Percentiles rank a stretch among this genome's conserved stretches.
Evolutionary conservation across 1,140 invertebrate species (phyloP).

Genomic region (Drosophila aff.): DNA sequence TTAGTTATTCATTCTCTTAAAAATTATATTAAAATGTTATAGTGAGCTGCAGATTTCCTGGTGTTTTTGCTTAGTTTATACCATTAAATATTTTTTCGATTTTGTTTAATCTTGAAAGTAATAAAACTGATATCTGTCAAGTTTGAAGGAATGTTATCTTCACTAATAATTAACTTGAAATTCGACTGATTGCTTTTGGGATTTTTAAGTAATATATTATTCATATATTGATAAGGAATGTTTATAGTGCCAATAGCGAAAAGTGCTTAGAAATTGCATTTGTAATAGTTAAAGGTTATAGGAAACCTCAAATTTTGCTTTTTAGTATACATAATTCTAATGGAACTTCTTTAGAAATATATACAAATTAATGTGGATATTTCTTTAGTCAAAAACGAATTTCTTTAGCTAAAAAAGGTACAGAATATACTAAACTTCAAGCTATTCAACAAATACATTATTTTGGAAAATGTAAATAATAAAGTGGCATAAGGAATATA

Average conservation of each 20-base stretch:
- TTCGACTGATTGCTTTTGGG: not conserved
- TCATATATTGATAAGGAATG: not conserved
- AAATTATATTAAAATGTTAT: not conserved
- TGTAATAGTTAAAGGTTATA: too few relatives aligned
- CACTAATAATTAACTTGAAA: slow-evolving; percentile 1
- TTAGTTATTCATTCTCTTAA: not conserved
- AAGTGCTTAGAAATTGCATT: not conserved
- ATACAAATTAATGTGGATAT: too few relatives aligned
- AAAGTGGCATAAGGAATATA: too few relatives aligned
- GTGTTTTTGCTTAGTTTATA: not conserved
- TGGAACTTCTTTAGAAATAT: too few relatives aligned
- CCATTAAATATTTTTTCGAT: not conserved
- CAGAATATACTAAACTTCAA: too few relatives aligned
- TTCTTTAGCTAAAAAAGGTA: too few relatives aligned
- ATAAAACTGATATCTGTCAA: not conserved
- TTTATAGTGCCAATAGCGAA: not conserved
- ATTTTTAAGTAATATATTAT: not conserved
- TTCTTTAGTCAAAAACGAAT: too few relatives aligned
- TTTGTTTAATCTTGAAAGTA: slow-evolving; percentile 24
- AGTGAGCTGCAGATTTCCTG: not conserved
- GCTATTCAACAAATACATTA: too few relatives aligned
- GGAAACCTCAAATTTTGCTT: not conserved
- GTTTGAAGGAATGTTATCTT: slow-evolving; percentile 1
- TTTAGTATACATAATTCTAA: too few relatives aligned
- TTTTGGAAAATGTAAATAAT: too few relatives aligned